phyloP scores from a whole-genome alignment of 2,888 invertebrate species.

The Xanthia togata region DNA sequence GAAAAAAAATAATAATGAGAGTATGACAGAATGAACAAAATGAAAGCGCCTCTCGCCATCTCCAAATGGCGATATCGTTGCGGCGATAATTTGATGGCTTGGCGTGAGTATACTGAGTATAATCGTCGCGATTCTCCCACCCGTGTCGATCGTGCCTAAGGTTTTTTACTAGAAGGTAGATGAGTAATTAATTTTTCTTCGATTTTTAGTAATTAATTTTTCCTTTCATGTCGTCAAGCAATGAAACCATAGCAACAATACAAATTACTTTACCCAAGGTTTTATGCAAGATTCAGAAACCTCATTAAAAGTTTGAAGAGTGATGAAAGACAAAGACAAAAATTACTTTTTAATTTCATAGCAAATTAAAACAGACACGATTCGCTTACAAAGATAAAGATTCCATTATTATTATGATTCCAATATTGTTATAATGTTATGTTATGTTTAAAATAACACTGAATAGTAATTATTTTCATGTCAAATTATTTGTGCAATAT shows the following conservation, averaged over 20 bases:
- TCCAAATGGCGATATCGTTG: too few species aligned
- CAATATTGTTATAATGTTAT: too few species aligned
- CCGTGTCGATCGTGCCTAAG: too few species aligned
- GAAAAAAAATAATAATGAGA: neutral
- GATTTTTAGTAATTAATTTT: too few species aligned
- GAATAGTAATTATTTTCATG: neutral
- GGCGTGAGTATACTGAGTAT: too few species aligned
- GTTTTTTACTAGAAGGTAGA: neutral
- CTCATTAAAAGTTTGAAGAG: conserved; percentile 38
- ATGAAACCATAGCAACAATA: conserved; percentile 7
- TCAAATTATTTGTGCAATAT: neutral
- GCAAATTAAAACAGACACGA: neutral
- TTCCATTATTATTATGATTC: neutral
- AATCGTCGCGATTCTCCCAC: too few species aligned
- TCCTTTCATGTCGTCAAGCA: neutral
- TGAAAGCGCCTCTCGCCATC: neutral
- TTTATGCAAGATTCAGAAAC: neutral
- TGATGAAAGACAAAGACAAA: neutral
- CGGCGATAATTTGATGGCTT: too few species aligned
- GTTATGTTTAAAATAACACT: neutral
- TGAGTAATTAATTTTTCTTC: neutral
- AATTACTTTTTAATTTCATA: conserved; percentile 10
- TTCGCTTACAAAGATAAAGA: neutral
- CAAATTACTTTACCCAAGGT: conserved; percentile 9
- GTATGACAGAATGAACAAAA: neutral